A percentile compares a stretch with the other conserved stretches of the same genome.
These are phyloP conservation scores for Xylocampa areola DNA, from an alignment of 2,888 invertebrate genomes.

Conservation along the genomic window DNA sequence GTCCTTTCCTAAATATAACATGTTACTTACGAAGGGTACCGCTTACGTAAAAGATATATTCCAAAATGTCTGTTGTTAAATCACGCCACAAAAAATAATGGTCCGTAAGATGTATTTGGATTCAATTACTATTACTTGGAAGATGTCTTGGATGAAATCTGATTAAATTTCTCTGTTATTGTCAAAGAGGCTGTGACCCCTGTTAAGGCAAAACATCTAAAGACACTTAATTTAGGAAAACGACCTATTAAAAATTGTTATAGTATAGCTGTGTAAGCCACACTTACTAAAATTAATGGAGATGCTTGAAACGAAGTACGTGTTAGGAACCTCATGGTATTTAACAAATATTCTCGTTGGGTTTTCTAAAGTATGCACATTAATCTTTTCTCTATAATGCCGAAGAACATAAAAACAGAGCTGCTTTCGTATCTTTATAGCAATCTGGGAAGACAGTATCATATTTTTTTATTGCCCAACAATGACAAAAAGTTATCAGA, in stretches of 20 bases:
- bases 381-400: slow-evolving; percentile 24
- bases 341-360: slow-evolving; percentile 26
- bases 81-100: not conserved
- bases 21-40: slow-evolving; percentile 30
- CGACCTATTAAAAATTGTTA: slow-evolving; percentile 12
- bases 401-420: slow-evolving; percentile 20
- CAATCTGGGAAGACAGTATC: slow-evolving; percentile 19
- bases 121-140: not conserved
- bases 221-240: slow-evolving; percentile 17
- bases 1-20: slow-evolving; percentile 8
- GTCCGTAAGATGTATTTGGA: not conserved
- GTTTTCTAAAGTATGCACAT: slow-evolving; percentile 13
- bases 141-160: not conserved
- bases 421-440: slow-evolving; percentile 27
- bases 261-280: slow-evolving; percentile 1
- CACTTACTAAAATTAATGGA: slow-evolving; percentile 31
- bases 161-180: not conserved
- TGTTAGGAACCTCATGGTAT: slow-evolving; percentile 8
- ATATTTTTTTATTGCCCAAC: slow-evolving; percentile 36
- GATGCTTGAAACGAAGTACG: slow-evolving; percentile 2
- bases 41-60: not conserved
- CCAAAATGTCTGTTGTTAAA: not conserved
- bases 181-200: not conserved
- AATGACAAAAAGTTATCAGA: slow-evolving; percentile 31
- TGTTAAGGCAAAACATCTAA: not conserved